phyloP scores from a whole-genome alignment of 2,113 vertebrate species.

The Nansenia antarctica region DNA sequence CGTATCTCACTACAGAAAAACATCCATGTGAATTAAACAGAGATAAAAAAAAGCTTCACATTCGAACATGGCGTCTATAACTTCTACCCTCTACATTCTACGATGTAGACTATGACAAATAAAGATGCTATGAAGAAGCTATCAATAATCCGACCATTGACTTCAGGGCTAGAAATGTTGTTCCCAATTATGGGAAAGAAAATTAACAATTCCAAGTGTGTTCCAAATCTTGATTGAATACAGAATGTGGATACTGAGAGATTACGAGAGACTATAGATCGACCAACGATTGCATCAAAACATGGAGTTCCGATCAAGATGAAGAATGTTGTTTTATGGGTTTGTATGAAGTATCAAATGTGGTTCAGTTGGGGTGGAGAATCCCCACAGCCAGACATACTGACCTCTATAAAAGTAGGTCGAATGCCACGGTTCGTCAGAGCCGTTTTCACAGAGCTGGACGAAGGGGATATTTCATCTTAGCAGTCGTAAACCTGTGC shows the following conservation, averaged over 20 bases:
- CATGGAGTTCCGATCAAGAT: background rate
- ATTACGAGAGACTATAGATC: background rate
- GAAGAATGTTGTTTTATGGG: background rate
- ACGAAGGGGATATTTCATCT: slow-evolving; percentile 26
- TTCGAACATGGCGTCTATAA: too few species aligned
- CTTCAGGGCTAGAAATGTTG: slow-evolving; percentile 37
- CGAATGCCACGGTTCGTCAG: background rate
- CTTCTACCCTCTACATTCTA: slow-evolving; percentile 34
- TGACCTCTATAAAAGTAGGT: background rate
- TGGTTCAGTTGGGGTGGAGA: background rate
- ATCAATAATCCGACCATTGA: slow-evolving; percentile 34
- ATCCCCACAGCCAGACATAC: background rate
- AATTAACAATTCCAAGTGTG: slow-evolving; percentile 40
- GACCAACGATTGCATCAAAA: slow-evolving; percentile 12
- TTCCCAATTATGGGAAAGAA: slow-evolving; percentile 46
- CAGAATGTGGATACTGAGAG: background rate
- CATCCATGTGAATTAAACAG: too few species aligned
- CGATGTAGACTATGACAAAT: slow-evolving; percentile 30
- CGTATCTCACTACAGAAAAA: too few species aligned
- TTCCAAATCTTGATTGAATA: background rate
- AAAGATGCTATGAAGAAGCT: slow-evolving; percentile 39
- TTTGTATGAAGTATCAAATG: background rate
- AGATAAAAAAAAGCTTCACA: too few species aligned
- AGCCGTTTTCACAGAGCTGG: slow-evolving; percentile 12
- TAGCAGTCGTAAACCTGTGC: slow-evolving; percentile 27